Base-by-base conservation (phyloP, 2,797 vertebrate species). In the Enteromius argenteus region DNA sequence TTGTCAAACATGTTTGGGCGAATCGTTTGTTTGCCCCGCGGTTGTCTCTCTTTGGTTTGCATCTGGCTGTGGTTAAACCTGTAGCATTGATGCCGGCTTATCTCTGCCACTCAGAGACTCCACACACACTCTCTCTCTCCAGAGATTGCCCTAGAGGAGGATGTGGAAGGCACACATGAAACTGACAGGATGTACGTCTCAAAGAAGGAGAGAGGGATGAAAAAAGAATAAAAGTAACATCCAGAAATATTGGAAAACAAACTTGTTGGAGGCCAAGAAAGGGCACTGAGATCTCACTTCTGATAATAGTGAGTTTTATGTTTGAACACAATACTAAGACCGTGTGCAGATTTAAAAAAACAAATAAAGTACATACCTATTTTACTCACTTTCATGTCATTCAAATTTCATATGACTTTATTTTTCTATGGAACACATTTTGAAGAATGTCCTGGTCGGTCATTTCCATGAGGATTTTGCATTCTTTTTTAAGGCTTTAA, bases 31-130 rank as follows among this genome's bases (percentile, higher is more conserved):
- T 68, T 72, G 71, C 67, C 83, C 53, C 0, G 17, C 14, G 69
- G 76, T 68, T 77, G 64, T 60, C 46, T 44, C 66, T 39, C 83
- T 53, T 44, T 79, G n/a, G 58, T 85, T 79, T 2, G 81, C 17
- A 62, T 66, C 17, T 81, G 84, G 62, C 75, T 87, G 51, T 76
- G 60, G 82, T 72, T 80, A 86, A 87, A 88, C 82, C 85, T 78
- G 80, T 75, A 83, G 85, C 83, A 87, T 75, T 87, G 85, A 86
- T 73, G 80, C 62, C 21, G 62, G 75, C 89, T 90, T 89, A 90
- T 90, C 87, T 80, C 81, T 67, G 32, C 58, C 44, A 78, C 87
- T 89, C 89, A 90, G 89, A 83, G 86, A 80, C 62, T 84, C 51
- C 5, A 13, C 66, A 32, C 75, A 3, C 53, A 11, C 74, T 17